A percentile compares a stretch with the other conserved stretches of the same genome.
Evolutionary conservation across 92 coral and sea anemone genomes (phyloP).

Genomic region (Umimayanthus kanabou): DNA sequence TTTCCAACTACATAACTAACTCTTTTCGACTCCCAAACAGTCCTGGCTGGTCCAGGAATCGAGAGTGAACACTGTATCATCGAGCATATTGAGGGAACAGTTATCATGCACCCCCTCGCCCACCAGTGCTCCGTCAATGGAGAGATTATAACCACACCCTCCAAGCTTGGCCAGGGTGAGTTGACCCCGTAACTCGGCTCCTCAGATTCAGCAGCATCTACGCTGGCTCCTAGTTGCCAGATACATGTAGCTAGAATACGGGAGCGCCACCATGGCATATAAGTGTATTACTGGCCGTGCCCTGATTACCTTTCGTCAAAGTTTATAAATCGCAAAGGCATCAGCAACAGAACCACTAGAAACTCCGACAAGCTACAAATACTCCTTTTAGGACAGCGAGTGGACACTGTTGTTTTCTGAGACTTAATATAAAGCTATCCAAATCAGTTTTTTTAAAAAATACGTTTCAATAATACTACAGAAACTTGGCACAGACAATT

Average conservation of each 20-base stretch:
- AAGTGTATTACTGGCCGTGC: too few species aligned
- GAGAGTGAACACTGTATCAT: conserved; percentile 92
- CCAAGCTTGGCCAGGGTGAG: conserved; percentile 86
- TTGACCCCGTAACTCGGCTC: not conserved
- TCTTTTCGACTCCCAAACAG: conserved; percentile 44
- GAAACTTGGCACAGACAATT: not conserved
- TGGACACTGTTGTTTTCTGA: not conserved
- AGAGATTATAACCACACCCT: conserved; percentile 67
- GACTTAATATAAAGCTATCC: not conserved
- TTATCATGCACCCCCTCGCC: conserved; percentile 84
- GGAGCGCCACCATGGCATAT: not conserved
- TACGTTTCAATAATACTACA: not conserved
- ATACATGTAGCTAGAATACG: not conserved
- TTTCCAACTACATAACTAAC: not conserved
- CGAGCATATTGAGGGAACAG: conserved; percentile 94
- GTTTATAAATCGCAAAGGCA: too few species aligned
- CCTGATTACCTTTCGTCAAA: too few species aligned
- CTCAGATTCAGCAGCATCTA: not conserved
- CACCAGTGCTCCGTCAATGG: conserved; percentile 86
- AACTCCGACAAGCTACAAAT: too few species aligned
- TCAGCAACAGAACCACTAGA: too few species aligned
- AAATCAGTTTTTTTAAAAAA: not conserved
- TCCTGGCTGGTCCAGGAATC: conserved; percentile 91
- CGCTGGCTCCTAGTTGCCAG: not conserved
- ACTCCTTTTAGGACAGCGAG: too few species aligned